Base-by-base conservation (phyloP, 2,888 invertebrate species). In the Monopis laevigella region DNA sequence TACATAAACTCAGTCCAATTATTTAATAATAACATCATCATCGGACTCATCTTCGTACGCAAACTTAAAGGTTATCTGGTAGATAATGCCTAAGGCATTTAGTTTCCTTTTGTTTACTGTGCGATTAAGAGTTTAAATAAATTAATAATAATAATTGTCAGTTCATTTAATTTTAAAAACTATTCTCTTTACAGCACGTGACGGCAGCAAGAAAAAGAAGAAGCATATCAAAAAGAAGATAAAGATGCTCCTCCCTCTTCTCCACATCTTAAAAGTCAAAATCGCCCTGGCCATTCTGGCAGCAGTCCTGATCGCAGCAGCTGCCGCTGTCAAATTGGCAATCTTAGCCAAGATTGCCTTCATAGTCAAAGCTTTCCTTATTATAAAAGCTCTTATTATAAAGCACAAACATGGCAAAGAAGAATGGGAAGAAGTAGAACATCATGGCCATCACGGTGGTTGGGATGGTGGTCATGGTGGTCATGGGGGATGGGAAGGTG, bases 311-410 rank as follows among this genome's bases (percentile, higher is more conserved):
- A 83, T 87, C 49, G 82, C 92, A 41, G 88, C 87, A 6, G 77
- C 88, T 18, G 78, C 92, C 38, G 81, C 89, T 39, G 72, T 85
- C 60, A 92, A 92, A 65, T 85, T 92, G 41, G 82, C 91, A 13
- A 57, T 91, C 39, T 77, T 92, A 27, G 88, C 90, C 51, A 92
- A 92, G 74, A 80, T 92, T 38, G 92, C 92, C 1, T 84, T 92
- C 49, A 62, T 80, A 28, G 65, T 70, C 49, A 78, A 78, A 47
- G 47, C 70, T 7, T 62, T 77, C 19, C 57, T 64, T 2, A 53
- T 74, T 44, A 55, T 78, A 52, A 78, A 78, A 51, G 62, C 59
- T 7, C 58, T 78, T 2, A 49, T 77, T n/a, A 61, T 66, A n/a
- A 77, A 77, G 56, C 77, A 78, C 46, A 58, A 69, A 29, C 38